Base-by-base conservation (phyloP, 2,113 vertebrate genomes). In the Malurus melanocephalus region DNA sequence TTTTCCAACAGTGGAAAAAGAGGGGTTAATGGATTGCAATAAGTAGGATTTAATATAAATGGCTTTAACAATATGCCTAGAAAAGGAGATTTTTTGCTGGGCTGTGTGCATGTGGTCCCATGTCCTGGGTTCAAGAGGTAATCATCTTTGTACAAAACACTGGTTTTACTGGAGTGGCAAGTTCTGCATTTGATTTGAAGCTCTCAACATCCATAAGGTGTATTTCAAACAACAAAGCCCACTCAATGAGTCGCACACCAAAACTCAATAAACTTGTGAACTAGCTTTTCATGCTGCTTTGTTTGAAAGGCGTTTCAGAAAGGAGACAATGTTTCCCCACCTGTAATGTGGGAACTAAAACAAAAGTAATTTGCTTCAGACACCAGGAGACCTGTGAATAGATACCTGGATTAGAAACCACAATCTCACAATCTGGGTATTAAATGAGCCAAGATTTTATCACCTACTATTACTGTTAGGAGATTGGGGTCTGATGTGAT, bases 271-370 rank as follows among this genome's bases (percentile, higher is more conserved):
- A 33, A 61, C 28, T 42, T 83, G 12, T 23, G 22, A 80, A 20
- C 8, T 59, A 48, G 15, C 23, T 77, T 91, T 85, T 80, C 32
- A 3, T 30, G 26, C 33, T 77, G 19, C 19, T 74, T 77, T 77
- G 78, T 28, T 49, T 53, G 55, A 67, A 79, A 73, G 14, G 7
- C n/a, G 9, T 88, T 86, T 77, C 17, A 26, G n/a, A 71, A 57
- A 30, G 78, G 30, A 79, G 43, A 26, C 2, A 0, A 2, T 49
- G 20, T 60, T 67, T 81, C n/a, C 69, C n/a, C 0, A 0, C 22
- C 16, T 75, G 4, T 78, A 42, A 55, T 17, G 9, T 51, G 33
- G 64, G 38, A 87, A 62, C 19, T 20, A 49, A 84, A 67, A 3
- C 9, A 30, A 35, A 60, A 68, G 23, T 53, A 46, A 73, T 38